These are phyloP conservation scores for Deroplatys truncata DNA, from an alignment of 2,888 invertebrate species.

Conservation along the genomic window DNA sequence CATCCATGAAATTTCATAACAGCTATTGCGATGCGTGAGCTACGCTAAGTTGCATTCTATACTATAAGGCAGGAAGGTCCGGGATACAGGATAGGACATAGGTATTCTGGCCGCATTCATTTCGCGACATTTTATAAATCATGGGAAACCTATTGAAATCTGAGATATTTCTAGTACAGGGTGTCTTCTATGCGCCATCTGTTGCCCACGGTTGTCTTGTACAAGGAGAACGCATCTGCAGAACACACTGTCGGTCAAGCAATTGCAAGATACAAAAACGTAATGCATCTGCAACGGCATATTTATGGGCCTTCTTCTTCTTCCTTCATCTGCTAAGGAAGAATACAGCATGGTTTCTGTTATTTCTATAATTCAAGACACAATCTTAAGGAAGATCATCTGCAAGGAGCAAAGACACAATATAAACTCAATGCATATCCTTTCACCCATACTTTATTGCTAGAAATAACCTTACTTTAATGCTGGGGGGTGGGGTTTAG, in stretches of 20 bases:
- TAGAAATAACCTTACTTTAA: too few relatives aligned
- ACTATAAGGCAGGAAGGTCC: background rate
- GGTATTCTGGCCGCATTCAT: background rate
- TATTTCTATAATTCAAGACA: background rate
- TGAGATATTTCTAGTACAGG: slow-evolving; percentile 26
- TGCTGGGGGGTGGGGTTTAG: too few relatives aligned
- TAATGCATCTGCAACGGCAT: slow-evolving; percentile 19
- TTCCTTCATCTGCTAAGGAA: background rate
- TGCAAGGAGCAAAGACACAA: background rate
- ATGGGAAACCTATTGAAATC: slow-evolving; percentile 2
- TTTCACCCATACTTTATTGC: too few relatives aligned
- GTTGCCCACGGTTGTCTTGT: too few relatives aligned
- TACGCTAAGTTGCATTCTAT: slow-evolving; percentile 15
- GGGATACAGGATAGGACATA: background rate
- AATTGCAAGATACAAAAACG: background rate
- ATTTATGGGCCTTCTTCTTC: background rate
- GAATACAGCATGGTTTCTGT: background rate
- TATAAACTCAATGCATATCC: background rate
- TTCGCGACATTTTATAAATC: background rate
- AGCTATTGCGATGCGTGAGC: slow-evolving; percentile 29
- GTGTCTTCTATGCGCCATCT: background rate
- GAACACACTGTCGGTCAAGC: background rate
- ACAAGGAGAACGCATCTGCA: background rate
- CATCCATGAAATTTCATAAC: slow-evolving; percentile 41
- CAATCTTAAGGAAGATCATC: background rate